phyloP scores from a whole-genome alignment of 2,888 invertebrate species.

The Neelides folsomi region DNA sequence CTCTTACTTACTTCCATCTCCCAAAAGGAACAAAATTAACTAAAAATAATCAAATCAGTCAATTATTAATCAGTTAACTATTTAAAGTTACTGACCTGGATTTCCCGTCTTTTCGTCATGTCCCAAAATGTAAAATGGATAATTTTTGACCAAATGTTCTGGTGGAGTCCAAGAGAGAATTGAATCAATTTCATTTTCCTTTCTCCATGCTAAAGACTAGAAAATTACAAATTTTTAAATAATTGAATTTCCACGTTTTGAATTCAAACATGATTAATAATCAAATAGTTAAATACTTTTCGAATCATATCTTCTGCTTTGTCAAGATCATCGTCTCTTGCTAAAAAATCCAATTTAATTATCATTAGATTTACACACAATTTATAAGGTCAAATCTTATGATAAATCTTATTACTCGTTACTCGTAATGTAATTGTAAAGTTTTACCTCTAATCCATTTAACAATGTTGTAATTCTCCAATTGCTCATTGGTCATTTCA shows the following conservation, averaged over 20 bases:
- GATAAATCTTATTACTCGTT: too few relatives aligned
- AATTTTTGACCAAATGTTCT: not conserved
- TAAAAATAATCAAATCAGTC: too few relatives aligned
- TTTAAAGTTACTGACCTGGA: not conserved
- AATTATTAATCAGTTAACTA: too few relatives aligned
- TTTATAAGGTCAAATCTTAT: too few relatives aligned
- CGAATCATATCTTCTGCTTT: slow-evolving; percentile 7
- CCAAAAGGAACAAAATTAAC: too few relatives aligned
- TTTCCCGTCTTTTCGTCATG: slow-evolving; percentile 1
- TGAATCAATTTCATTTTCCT: slow-evolving; percentile 5
- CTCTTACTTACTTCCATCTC: too few relatives aligned
- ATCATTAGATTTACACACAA: too few relatives aligned
- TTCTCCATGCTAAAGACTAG: slow-evolving; percentile 8
- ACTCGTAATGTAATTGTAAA: too few relatives aligned
- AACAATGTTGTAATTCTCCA: too few relatives aligned
- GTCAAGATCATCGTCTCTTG: slow-evolving; percentile 2
- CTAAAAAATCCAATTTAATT: not conserved
- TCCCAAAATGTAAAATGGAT: slow-evolving; percentile 7
- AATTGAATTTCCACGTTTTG: not conserved
- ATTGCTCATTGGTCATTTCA: too few relatives aligned
- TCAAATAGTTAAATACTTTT: not conserved
- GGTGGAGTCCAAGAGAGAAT: slow-evolving; percentile 1
- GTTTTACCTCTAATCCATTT: too few relatives aligned
- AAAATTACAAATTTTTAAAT: not conserved
- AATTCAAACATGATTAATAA: too few relatives aligned